Conservation (phyloP, 2,888 invertebrate species). For the Deladenus siricidicola region DNA sequence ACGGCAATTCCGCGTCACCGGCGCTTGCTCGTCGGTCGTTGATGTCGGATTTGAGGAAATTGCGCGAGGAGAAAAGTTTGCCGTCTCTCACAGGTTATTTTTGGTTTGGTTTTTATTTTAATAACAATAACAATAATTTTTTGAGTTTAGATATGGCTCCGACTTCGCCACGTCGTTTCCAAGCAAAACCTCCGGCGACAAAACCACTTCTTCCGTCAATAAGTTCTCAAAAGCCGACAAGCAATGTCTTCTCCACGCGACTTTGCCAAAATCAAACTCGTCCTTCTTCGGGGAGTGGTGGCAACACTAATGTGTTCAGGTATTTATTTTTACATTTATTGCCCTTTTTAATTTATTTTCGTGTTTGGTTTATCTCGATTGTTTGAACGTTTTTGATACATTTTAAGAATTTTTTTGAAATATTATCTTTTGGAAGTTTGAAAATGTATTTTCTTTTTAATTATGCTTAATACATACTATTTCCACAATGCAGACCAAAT, state of each 20-base stretch:
- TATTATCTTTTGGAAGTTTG: neutral
- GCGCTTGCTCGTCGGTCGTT: conserved; percentile 8
- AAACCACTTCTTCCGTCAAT: too few relatives aligned
- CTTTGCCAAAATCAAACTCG: conserved; percentile 11
- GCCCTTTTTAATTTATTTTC: neutral
- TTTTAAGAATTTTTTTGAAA: neutral
- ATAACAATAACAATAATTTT: neutral
- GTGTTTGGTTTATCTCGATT: neutral
- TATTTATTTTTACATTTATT: neutral
- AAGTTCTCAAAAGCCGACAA: too few relatives aligned
- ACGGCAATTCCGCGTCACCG: neutral
- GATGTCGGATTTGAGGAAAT: conserved; percentile 16
- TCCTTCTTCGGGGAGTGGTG: neutral
- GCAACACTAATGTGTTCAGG: conserved; percentile 2
- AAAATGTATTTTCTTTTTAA: neutral
- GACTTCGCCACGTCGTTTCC: neutral
- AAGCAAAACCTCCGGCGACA: too few relatives aligned
- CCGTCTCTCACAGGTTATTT: neutral
- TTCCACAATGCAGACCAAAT: conserved; percentile 1
- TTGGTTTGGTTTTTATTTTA: neutral
- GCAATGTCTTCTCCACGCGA: conserved; percentile 13
- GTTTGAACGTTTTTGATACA: neutral
- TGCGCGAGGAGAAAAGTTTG: conserved; percentile 12
- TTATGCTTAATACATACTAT: too few relatives aligned
- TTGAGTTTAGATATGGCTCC: neutral